phyloP scores from a whole-genome alignment of 1,140 invertebrate species.

The Chlorops oryzae region DNA sequence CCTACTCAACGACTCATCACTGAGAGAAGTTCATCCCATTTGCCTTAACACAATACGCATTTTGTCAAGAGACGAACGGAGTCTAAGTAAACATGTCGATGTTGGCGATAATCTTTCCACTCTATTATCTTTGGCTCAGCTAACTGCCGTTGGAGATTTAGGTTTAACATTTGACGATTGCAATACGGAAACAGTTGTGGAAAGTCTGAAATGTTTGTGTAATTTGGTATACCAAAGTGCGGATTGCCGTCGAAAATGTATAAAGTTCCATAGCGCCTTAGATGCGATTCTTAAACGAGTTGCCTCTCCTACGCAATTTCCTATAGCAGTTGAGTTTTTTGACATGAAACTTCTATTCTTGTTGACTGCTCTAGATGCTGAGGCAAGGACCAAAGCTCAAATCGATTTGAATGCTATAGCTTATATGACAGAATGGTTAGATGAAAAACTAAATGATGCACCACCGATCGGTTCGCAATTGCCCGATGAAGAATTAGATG shows the following conservation, averaged over 20 bases:
- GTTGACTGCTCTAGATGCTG: conserved; percentile 70
- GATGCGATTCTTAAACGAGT: conserved; percentile 69
- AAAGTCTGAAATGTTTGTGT: conserved; percentile 82
- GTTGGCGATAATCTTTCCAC: conserved; percentile 61
- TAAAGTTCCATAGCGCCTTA: conserved; percentile 61
- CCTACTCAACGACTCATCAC: conserved; percentile 47
- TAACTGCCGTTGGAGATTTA: conserved; percentile 17
- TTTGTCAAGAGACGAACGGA: conserved; percentile 67
- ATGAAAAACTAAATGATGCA: conserved; percentile 60
- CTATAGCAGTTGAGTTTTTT: conserved; percentile 73
- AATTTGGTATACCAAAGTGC: conserved; percentile 82
- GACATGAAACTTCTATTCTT: conserved; percentile 85
- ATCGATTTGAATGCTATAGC: conserved; percentile 74
- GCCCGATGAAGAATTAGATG: conserved; percentile 61
- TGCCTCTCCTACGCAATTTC: conserved; percentile 31
- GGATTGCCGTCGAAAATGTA: conserved; percentile 62
- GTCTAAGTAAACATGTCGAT: conserved; percentile 61
- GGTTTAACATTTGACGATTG: too few relatives aligned
- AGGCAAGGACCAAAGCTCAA: conserved; percentile 65
- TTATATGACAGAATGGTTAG: conserved; percentile 72
- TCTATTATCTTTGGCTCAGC: conserved; percentile 57
- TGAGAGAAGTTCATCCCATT: conserved; percentile 44
- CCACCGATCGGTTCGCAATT: conserved; percentile 20
- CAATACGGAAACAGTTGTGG: conserved; percentile 54
- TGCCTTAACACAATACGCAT: conserved; percentile 55